Percentiles rank a stretch among this genome's conserved stretches.
phyloP scores from a whole-genome alignment of 2,113 vertebrate species.

The Epinephelus lanceolatus region DNA sequence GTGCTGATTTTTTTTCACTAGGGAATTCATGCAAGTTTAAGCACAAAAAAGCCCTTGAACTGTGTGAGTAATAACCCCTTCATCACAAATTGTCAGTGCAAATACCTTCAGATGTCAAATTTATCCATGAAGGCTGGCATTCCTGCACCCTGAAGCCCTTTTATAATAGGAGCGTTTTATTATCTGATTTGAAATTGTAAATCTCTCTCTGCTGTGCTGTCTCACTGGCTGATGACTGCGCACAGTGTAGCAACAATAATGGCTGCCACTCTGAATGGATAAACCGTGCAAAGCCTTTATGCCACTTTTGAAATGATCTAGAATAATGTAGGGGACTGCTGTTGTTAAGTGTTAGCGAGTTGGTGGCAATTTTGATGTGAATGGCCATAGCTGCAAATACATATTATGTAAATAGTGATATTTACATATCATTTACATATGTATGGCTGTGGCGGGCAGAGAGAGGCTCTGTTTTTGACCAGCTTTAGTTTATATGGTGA shows the following conservation, averaged over 20 bases:
- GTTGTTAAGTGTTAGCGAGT: constrained; percentile 20
- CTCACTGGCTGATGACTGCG: constrained; percentile 22
- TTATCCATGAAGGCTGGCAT: constrained; percentile 7
- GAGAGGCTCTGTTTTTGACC: not conserved
- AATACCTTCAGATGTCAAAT: constrained; percentile 43
- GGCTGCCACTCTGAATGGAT: constrained; percentile 28
- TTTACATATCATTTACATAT: constrained; percentile 38
- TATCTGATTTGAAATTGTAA: constrained; percentile 50
- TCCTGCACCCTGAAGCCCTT: constrained; percentile 8
- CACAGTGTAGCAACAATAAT: constrained; percentile 27
- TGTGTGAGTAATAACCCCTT: not conserved
- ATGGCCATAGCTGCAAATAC: constrained; percentile 41
- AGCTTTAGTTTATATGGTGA: not conserved
- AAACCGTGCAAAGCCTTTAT: constrained; percentile 16
- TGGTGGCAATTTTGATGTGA: constrained; percentile 31
- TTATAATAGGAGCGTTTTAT: constrained; percentile 34
- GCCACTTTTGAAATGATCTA: constrained; percentile 26
- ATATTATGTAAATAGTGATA: constrained; percentile 45
- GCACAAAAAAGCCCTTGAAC: constrained; percentile 31
- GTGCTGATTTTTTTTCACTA: not conserved
- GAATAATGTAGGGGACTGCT: constrained; percentile 27
- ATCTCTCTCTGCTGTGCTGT: constrained; percentile 19
- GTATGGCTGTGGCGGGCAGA: not conserved
- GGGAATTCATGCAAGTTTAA: constrained; percentile 2
- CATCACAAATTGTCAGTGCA: constrained; percentile 28